Percentiles rank a stretch among this genome's conserved stretches.
phyloP scores from a whole-genome alignment of 1,140 invertebrate species.

The Drosophila obscura region DNA sequence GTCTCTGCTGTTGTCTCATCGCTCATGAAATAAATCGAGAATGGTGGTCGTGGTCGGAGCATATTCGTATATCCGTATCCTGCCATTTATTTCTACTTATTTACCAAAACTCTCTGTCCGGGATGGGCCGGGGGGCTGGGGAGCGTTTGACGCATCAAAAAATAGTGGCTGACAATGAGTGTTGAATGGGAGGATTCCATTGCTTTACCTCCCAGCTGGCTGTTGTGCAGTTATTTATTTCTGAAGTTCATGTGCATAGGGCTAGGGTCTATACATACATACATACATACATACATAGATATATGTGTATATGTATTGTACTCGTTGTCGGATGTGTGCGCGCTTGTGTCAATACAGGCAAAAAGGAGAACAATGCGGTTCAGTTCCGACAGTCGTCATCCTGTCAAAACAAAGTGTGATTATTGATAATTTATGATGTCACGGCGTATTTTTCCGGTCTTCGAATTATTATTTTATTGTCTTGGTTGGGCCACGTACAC shows the following conservation, averaged over 20 bases:
- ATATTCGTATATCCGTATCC: constrained; percentile 68
- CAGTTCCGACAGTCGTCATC: constrained; percentile 73
- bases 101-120: constrained; percentile 39
- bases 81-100: constrained; percentile 75
- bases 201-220: constrained; percentile 48
- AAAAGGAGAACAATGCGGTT: constrained; percentile 68
- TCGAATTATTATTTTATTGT: constrained; percentile 69
- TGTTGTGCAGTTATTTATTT: constrained; percentile 52
- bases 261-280: neutral
- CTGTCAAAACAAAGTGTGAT: constrained; percentile 83
- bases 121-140: constrained; percentile 33
- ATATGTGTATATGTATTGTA: constrained; percentile 5
- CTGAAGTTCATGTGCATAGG: constrained; percentile 37
- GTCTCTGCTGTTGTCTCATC: too few relatives aligned
- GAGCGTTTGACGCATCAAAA: constrained; percentile 69
- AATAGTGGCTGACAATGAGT: constrained; percentile 67
- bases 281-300: neutral
- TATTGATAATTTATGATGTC: constrained; percentile 84
- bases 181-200: constrained; percentile 54
- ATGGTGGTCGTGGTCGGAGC: constrained; percentile 23
- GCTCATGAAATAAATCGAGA: constrained; percentile 21
- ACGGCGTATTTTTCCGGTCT: constrained; percentile 65
- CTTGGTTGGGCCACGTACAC: constrained; percentile 9
- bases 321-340: neutral
- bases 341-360: constrained; percentile 53